These are phyloP conservation scores for Clarias macrocephalus DNA, from an alignment of 2,113 vertebrate species.

Conservation along the genomic window DNA sequence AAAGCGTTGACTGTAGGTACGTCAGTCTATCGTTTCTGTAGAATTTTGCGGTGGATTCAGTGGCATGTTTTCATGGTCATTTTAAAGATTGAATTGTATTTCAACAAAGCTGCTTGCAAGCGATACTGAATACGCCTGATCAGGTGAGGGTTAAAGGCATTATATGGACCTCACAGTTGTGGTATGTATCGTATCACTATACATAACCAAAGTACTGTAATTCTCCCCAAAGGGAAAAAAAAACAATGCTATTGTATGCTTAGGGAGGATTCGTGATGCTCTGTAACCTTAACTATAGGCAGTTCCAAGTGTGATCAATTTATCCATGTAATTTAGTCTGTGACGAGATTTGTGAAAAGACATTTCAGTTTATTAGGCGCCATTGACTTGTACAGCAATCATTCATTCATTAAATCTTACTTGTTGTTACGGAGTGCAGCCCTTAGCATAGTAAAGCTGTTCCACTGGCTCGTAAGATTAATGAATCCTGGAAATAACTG, in stretches of 20 bases:
- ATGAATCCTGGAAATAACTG: background rate
- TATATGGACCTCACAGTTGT: background rate
- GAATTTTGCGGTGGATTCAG: background rate
- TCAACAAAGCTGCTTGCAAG: background rate
- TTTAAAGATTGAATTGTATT: background rate
- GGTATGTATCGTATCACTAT: background rate
- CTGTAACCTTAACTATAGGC: background rate
- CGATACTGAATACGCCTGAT: background rate
- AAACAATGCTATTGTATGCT: background rate
- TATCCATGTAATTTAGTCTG: too few relatives aligned
- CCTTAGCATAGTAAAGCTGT: background rate
- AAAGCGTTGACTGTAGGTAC: background rate
- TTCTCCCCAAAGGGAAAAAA: background rate
- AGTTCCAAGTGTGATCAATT: background rate
- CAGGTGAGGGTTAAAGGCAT: background rate
- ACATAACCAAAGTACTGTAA: background rate
- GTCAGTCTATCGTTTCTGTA: background rate
- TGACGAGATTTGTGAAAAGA: too few relatives aligned
- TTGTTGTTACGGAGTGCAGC: background rate
- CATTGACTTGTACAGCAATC: background rate
- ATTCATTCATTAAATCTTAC: background rate
- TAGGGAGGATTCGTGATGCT: too few relatives aligned
- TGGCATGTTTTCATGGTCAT: background rate
- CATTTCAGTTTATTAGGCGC: background rate
- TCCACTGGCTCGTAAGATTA: background rate